Evolutionary conservation across 2,888 invertebrate species (phyloP).

Genomic region (Zeuzera pyrina): DNA sequence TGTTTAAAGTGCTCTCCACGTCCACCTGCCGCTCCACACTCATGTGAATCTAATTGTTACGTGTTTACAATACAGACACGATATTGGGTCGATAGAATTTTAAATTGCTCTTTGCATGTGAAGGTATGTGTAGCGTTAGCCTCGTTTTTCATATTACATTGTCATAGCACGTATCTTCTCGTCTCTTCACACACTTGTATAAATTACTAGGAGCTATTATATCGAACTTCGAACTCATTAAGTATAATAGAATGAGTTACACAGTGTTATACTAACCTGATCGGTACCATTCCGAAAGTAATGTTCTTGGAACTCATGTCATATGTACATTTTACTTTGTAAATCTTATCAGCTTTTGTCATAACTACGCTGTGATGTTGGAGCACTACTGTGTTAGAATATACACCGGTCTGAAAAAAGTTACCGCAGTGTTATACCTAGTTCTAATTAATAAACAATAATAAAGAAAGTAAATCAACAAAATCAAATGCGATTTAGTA

Average conservation of each 20-base stretch:
- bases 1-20: conserved; percentile 36
- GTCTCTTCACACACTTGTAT: conserved; percentile 12
- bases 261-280: conserved; percentile 74
- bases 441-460: not conserved
- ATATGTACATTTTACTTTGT: conserved; percentile 96
- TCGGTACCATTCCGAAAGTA: conserved; percentile 98
- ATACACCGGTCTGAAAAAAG: conserved; percentile 87
- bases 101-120: conserved; percentile 30
- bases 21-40: conserved; percentile 21
- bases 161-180: conserved; percentile 36
- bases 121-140: conserved; percentile 27
- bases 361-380: conserved; percentile 97
- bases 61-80: conserved; percentile 37
- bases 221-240: not conserved
- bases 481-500: no score
- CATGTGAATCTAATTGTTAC: conserved; percentile 42
- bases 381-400: conserved; percentile 93
- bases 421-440: not conserved
- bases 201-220: not conserved
- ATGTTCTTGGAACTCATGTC: conserved; percentile 97
- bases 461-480: not conserved
- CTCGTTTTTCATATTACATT: conserved; percentile 32
- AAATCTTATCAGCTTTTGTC: conserved; percentile 97
- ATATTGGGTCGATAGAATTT: conserved; percentile 40
- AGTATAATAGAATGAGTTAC: conserved; percentile 1